These are phyloP conservation scores for Bradypus variegatus DNA, from an alignment of 2,797 vertebrate species.

Conservation along the genomic window DNA sequence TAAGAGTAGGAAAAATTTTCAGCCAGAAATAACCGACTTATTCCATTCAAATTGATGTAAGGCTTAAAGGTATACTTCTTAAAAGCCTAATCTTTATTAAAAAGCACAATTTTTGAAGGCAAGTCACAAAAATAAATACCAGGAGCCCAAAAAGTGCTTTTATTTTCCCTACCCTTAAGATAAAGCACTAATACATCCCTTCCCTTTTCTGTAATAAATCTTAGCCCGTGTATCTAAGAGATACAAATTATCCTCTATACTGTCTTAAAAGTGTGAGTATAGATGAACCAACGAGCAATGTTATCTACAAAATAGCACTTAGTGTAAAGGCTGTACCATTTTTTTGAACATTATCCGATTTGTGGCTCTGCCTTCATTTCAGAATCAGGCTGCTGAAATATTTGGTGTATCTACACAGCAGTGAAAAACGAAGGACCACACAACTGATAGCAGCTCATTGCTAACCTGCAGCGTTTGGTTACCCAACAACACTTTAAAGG, in stretches of 20 bases:
- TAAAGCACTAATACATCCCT: conserved; percentile 59
- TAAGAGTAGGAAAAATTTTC: conserved; percentile 76
- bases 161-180: conserved; percentile 67
- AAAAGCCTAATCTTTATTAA: conserved; percentile 67
- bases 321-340: conserved; percentile 60
- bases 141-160: conserved; percentile 55
- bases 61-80: conserved; percentile 64
- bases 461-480: conserved; percentile 59
- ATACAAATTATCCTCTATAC: conserved; percentile 68
- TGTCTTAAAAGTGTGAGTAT: conserved; percentile 63
- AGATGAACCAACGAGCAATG: conserved; percentile 65
- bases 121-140: conserved; percentile 63
- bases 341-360: conserved; percentile 52
- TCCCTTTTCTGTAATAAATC: conserved; percentile 70
- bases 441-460: conserved; percentile 39
- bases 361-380: conserved; percentile 65
- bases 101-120: conserved; percentile 58
- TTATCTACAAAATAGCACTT: conserved; percentile 61
- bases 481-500: conserved; percentile 57
- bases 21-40: conserved; percentile 71
- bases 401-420: conserved; percentile 28
- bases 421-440: conserved; percentile 49
- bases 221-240: conserved; percentile 65
- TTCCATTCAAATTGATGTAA: conserved; percentile 69
- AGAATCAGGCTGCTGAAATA: conserved; percentile 56